These are phyloP conservation scores for Ormyrus pomaceus DNA, from an alignment of 2,888 invertebrate species.

Conservation along the genomic window DNA sequence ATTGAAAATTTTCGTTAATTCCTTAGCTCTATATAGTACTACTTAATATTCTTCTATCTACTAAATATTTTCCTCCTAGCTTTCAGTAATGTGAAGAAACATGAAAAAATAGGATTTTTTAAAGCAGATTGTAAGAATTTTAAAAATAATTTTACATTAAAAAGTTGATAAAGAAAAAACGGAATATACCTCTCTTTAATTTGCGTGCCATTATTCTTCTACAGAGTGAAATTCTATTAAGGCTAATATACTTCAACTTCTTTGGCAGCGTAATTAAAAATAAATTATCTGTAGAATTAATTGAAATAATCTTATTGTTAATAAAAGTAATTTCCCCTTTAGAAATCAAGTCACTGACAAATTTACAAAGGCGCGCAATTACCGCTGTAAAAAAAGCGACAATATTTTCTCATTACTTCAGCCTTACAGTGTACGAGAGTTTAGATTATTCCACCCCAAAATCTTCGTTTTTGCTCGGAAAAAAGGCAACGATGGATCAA, in stretches of 20 bases:
- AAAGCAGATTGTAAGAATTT: too few relatives aligned
- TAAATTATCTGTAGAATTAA: slow-evolving; percentile 20
- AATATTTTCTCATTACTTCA: slow-evolving; percentile 50
- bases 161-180: too few relatives aligned
- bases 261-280: slow-evolving; percentile 19
- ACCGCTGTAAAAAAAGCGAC: slow-evolving; percentile 49
- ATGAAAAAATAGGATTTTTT: too few relatives aligned
- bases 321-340: slow-evolving; percentile 20
- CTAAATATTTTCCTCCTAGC: too few relatives aligned
- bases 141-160: too few relatives aligned
- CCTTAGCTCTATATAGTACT: too few relatives aligned
- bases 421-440: slow-evolving; percentile 26
- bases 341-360: slow-evolving; percentile 43
- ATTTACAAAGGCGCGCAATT: slow-evolving; percentile 47
- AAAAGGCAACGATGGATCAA: slow-evolving; percentile 9
- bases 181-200: too few relatives aligned
- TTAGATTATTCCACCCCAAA: slow-evolving; percentile 37
- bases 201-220: too few relatives aligned
- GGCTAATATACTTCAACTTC: neutral
- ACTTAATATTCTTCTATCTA: too few relatives aligned
- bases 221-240: too few relatives aligned
- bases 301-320: slow-evolving; percentile 31
- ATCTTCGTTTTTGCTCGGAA: slow-evolving; percentile 33
- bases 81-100: too few relatives aligned
- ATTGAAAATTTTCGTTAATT: neutral